Percentiles rank a stretch among this genome's conserved stretches.
phyloP scores from a whole-genome alignment of 1,140 invertebrate species.

The Condylostylus longicornis region DNA sequence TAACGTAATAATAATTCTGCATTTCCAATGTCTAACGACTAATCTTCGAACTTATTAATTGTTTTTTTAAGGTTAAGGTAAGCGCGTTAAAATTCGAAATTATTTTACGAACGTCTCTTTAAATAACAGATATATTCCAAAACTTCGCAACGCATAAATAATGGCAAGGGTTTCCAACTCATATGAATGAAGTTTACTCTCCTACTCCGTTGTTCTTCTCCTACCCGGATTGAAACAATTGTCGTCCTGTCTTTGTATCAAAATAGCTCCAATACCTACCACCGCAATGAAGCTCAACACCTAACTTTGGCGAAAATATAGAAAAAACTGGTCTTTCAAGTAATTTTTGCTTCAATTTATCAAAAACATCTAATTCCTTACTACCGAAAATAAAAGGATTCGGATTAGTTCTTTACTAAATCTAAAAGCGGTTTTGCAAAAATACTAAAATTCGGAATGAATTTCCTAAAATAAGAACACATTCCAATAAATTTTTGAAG shows the following conservation, averaged over 20 bases:
- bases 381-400: background rate
- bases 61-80: constrained; percentile 1
- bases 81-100: no score
- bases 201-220: background rate
- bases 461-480: background rate
- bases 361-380: background rate
- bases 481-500: background rate
- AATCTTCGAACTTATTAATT: constrained; percentile 1
- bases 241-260: constrained; percentile 1
- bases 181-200: no score
- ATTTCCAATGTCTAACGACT: constrained; percentile 3
- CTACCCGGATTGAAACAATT: background rate
- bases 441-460: background rate
- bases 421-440: background rate
- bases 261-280: background rate
- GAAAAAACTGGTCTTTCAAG: background rate
- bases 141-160: no score
- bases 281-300: background rate
- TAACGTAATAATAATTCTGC: constrained; percentile 5
- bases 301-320: background rate
- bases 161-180: no score
- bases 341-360: background rate
- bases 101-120: no score
- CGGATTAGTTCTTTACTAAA: background rate
- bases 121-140: no score